Evolutionary conservation across 1,140 invertebrate genomes (phyloP), one percentile per base, ranked within the genome.

Genomic region (Araneus ventricosus): DNA sequence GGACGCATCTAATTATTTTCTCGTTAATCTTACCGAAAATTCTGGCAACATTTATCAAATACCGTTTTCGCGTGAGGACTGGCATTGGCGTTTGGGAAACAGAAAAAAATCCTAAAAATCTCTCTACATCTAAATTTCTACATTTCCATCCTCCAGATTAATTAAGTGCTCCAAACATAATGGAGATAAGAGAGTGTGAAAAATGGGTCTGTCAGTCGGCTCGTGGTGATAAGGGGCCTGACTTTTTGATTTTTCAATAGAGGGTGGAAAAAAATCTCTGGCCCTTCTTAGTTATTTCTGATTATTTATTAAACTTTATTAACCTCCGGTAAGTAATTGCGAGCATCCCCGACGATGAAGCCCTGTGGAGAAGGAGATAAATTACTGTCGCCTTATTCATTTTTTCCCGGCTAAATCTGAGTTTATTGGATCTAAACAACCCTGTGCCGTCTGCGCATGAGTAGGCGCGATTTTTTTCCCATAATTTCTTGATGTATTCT

Each of bases 271-370:
- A 80, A 82, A 82, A 41, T 3, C n/a, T 24, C 39, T 30, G 70
- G 4, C 30, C 34, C 30, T 37, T 75, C 70, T 75, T 75, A 75
- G 30, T 75, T 75, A 75, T 75, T 75, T 75, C 70, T 82, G 80
- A 82, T 82, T 82, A 82, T 82, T 82, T 82, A 82, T 82, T 82
- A 82, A 82, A 82, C 80, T 82, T 82, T 82, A 82, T 82, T 82
- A 82, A 82, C 80, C 80, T 82, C 27, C 30, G 22, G 80, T 82
- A 82, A 82, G 80, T 82, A 82, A 82, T 82, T 82, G 39, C 70
- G 24, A 63, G n/a, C 22, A 63, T 61, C 70, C 27, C 70, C 27
- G 37, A 22, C 80, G 39, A 82, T 24, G 80, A 24, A 27, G 8
- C 70, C 70, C 30, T 75, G 70, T 75, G 30, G 70, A 75, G 70